Evolutionary conservation across 2,888 invertebrate species (phyloP).

Genomic region (Tetrapedia diversipes): DNA sequence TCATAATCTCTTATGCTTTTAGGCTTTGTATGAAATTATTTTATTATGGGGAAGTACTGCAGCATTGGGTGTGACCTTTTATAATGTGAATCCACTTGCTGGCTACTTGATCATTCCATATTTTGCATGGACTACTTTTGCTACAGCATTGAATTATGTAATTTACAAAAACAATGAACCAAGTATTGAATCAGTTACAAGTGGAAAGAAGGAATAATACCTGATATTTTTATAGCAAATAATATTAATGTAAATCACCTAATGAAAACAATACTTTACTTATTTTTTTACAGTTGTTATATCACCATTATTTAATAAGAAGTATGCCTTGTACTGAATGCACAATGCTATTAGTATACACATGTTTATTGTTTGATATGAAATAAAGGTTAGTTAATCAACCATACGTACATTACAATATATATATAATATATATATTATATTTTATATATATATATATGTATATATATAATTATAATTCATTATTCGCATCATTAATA

Average conservation of each 20-base stretch:
- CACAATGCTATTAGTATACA: constrained; percentile 75
- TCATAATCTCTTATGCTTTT: constrained; percentile 51
- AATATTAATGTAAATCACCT: constrained; percentile 11
- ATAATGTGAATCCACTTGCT: constrained; percentile 86
- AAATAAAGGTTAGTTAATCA: constrained; percentile 79
- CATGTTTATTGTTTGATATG: constrained; percentile 78
- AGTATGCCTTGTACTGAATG: constrained; percentile 63
- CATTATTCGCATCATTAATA: constrained; percentile 69
- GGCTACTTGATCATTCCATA: constrained; percentile 90
- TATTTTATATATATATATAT: constrained; percentile 57
- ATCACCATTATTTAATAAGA: constrained; percentile 51
- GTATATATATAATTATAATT: constrained; percentile 69
- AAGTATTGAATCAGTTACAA: constrained; percentile 68
- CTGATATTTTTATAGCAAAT: constrained; percentile 11
- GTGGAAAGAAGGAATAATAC: constrained; percentile 66
- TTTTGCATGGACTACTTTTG: constrained; percentile 89
- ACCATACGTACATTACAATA: constrained; percentile 77
- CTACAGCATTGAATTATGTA: constrained; percentile 87
- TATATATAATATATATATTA: constrained; percentile 67
- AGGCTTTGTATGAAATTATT: constrained; percentile 87
- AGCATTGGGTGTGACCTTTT: constrained; percentile 86
- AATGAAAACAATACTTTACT: constrained; percentile 17
- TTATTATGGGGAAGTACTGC: constrained; percentile 85
- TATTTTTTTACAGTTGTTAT: constrained; percentile 45
- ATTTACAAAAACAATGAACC: constrained; percentile 86